Conservation (phyloP, 1,140 invertebrate species). For the Sesamia nonagrioides region DNA sequence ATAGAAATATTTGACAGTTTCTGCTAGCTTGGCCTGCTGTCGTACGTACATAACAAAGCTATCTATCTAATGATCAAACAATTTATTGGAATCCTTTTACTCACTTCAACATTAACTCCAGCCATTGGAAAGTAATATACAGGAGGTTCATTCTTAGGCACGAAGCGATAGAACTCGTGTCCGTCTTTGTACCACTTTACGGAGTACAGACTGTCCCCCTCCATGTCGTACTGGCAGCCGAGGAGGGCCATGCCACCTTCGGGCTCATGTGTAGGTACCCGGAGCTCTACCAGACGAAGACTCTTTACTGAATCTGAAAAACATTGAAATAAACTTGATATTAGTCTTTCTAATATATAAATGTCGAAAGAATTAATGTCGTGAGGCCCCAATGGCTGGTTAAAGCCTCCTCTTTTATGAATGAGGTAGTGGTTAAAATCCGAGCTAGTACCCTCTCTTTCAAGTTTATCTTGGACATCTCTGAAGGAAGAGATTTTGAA, state of each 20-base stretch:
- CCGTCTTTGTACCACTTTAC: slow-evolving; percentile 97
- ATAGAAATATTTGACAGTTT: no score
- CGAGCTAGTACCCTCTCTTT: no score
- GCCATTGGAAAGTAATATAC: slow-evolving; percentile 90
- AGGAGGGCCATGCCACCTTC: slow-evolving; percentile 91
- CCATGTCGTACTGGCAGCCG: slow-evolving; percentile 92
- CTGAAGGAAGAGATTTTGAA: no score
- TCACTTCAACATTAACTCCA: slow-evolving; percentile 94
- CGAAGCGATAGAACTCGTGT: slow-evolving; percentile 94
- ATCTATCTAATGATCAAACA: background rate
- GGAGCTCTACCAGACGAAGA: slow-evolving; percentile 86
- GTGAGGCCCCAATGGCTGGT: no score
- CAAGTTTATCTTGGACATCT: no score
- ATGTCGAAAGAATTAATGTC: no score
- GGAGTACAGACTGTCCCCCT: slow-evolving; percentile 89
- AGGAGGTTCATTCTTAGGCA: slow-evolving; percentile 92
- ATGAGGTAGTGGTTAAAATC: no score
- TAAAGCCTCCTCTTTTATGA: no score
- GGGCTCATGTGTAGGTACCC: slow-evolving; percentile 90
- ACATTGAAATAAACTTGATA: background rate
- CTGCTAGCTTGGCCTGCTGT: no score
- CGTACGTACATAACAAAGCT: no score
- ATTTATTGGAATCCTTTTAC: background rate
- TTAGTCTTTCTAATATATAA: background rate
- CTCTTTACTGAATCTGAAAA: slow-evolving; percentile 62